These are phyloP conservation scores for Lates calcarifer DNA, from an alignment of 2,113 vertebrate species.

Conservation along the genomic window DNA sequence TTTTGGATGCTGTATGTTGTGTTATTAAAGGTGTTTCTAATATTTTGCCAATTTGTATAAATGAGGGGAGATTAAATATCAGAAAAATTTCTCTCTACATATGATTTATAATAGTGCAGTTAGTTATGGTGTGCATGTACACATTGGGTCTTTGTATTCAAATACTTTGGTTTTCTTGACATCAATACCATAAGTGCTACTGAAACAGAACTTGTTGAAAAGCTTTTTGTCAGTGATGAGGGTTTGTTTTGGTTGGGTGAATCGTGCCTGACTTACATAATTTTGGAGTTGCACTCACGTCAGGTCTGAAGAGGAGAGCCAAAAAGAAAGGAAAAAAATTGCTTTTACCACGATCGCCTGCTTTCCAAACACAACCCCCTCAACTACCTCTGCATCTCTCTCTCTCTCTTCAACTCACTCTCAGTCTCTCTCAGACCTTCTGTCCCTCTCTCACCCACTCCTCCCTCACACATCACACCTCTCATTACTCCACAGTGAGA, in stretches of 20 bases:
- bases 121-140: not conserved
- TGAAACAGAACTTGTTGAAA: constrained; percentile 33
- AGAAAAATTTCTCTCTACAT: not conserved
- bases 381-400: constrained; percentile 69
- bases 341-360: constrained; percentile 35
- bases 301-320: constrained; percentile 43
- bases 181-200: not conserved
- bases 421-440: constrained; percentile 66
- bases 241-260: constrained; percentile 63
- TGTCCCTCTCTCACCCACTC: constrained; percentile 74
- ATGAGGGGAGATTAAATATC: not conserved
- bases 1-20: not conserved
- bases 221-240: constrained; percentile 55
- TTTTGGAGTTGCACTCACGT: constrained; percentile 53
- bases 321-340: constrained; percentile 22
- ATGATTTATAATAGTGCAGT: too few relatives aligned
- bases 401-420: constrained; percentile 53
- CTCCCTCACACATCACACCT: constrained; percentile 74
- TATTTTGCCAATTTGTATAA: not conserved
- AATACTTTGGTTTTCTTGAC: constrained; percentile 24
- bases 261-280: constrained; percentile 72
- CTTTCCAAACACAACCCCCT: constrained; percentile 67
- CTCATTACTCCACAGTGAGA: constrained; percentile 68
- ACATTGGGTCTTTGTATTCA: constrained; percentile 5
- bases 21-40: not conserved